Evolutionary conservation across 2,113 vertebrate genomes (phyloP), one percentile per base, ranked within the genome.

Genomic region (Rhinolophus sinicus): DNA sequence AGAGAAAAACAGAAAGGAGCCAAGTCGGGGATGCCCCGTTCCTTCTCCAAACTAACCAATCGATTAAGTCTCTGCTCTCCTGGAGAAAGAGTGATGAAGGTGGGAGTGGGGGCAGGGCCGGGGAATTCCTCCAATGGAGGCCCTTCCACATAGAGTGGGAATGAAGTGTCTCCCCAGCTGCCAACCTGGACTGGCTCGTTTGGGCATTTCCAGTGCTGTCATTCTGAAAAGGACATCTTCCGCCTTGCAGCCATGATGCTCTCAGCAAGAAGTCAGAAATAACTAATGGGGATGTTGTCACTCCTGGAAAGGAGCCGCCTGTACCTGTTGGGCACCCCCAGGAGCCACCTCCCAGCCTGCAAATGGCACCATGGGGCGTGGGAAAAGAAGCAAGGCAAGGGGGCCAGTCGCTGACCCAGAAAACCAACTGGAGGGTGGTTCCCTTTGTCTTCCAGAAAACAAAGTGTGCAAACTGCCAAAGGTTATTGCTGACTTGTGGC

Each of bases 381-480:
- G 19, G 38, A 9, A 62, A 69, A 30, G 38, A 10, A 3, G 10
- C 7, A 7, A 26, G 22, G 26, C 22, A 24, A 75, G 13, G 82
- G 80, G 50, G 26, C 64, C 10, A 11, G 75, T 7, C 50, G 11
- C 44, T 87, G 38, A 95, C 89, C 93, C 93, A 84, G 77, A 86
- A 77, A 85, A 77, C 86, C 89, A 73, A 73, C 86, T 0, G 0
- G 11, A 28, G 40, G 91, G 54, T 67, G 47, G 50, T 6, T 78
- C 30, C 47, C 60, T 92, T 93, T 84, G 77, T 94, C 95, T 97
- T 89, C 87, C 38, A 62, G 72, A 87, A 97, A 97, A 92, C 77
- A 83, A 67, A 89, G 62, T 56, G 44, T 28, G 22, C 1, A 2
- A 54, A 72, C 28, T 76, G 80, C 90, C 91, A 69, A 75, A 62